phyloP scores from a whole-genome alignment of 2,888 invertebrate species.

The Allygus modestus region DNA sequence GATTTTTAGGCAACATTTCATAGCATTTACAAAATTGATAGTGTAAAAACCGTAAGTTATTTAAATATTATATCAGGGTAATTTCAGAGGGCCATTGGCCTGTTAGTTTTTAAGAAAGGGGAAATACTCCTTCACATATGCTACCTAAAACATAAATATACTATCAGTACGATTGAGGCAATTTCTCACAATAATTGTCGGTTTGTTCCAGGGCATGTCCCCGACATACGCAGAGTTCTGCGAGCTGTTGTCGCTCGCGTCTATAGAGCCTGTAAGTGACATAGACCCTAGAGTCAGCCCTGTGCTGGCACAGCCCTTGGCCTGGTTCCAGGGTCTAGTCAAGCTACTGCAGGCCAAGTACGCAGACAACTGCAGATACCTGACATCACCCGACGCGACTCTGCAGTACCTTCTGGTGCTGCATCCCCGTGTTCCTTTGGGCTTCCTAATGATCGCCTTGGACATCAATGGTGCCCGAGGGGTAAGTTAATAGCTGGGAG shows the following conservation, averaged over 20 bases:
- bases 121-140: too few species aligned
- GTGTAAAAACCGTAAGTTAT: too few species aligned
- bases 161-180: too few species aligned
- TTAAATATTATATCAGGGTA: too few species aligned
- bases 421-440: slow-evolving; percentile 80
- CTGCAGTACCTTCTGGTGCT: slow-evolving; percentile 81
- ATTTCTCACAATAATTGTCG: too few species aligned
- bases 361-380: slow-evolving; percentile 78
- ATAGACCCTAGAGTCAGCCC: slow-evolving; percentile 79
- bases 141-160: too few species aligned
- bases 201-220: slow-evolving; percentile 69
- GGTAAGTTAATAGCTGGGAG: slow-evolving; percentile 78
- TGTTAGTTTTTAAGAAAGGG: too few species aligned
- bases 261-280: slow-evolving; percentile 78
- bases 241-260: slow-evolving; percentile 80
- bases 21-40: too few species aligned
- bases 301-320: slow-evolving; percentile 79
- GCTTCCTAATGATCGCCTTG: slow-evolving; percentile 82
- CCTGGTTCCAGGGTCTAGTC: slow-evolving; percentile 82
- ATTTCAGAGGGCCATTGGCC: too few species aligned
- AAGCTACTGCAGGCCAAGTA: slow-evolving; percentile 80
- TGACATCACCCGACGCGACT: slow-evolving; percentile 79
- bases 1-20: too few species aligned
- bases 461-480: slow-evolving; percentile 79
- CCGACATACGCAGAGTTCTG: slow-evolving; percentile 81